Conservation (phyloP, 2,888 invertebrate species). For the Teleiodes luculella region DNA sequence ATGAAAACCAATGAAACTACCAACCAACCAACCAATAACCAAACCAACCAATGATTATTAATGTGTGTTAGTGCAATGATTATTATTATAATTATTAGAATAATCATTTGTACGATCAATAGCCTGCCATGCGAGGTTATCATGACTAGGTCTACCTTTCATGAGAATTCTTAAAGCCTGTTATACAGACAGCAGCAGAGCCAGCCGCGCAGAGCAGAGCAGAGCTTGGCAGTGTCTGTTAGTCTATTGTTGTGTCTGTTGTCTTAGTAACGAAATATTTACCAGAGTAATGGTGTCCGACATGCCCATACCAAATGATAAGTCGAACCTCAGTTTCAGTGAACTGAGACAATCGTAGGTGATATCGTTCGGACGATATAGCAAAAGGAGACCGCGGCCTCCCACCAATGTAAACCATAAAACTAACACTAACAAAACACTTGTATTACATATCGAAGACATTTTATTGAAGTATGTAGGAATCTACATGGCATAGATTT, state of each 20-base stretch:
- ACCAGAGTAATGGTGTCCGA: constrained; percentile 67
- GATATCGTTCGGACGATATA: constrained; percentile 57
- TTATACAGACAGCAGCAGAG: too few species aligned
- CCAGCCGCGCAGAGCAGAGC: background rate
- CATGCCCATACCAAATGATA: constrained; percentile 69
- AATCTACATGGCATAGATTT: too few species aligned
- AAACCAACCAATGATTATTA: too few species aligned
- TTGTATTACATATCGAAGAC: background rate
- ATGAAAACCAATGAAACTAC: too few species aligned
- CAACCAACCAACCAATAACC: too few species aligned
- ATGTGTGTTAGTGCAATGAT: too few species aligned
- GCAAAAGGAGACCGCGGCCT: constrained; percentile 45
- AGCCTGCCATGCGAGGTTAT: too few species aligned
- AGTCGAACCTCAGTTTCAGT: constrained; percentile 48
- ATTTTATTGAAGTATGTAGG: too few species aligned
- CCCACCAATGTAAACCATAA: constrained; percentile 15
- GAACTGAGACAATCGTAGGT: constrained; percentile 55
- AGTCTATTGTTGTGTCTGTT: background rate
- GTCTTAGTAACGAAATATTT: background rate
- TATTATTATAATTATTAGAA: too few species aligned
- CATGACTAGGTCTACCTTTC: too few species aligned
- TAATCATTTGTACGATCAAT: too few species aligned
- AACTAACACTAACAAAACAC: background rate
- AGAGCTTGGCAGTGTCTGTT: background rate
- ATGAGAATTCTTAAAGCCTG: too few species aligned